Percentiles rank a stretch among this genome's conserved stretches.
These are phyloP conservation scores for Perca fluviatilis DNA, from an alignment of 2,113 vertebrate genomes.

Conservation along the genomic window DNA sequence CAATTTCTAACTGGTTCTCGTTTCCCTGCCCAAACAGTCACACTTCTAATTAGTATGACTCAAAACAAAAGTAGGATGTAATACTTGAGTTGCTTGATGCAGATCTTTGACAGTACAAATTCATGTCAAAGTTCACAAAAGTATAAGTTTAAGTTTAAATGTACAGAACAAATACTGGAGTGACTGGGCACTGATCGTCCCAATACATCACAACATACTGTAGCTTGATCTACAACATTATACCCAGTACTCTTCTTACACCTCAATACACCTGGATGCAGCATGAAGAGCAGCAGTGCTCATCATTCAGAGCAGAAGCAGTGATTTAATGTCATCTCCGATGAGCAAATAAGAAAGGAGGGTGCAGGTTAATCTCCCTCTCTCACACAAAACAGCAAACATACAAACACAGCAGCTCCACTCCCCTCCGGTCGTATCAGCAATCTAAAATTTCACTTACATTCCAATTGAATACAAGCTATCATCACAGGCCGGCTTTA, in stretches of 20 bases:
- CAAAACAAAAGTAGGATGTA: neutral
- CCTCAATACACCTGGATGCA: conserved; percentile 25
- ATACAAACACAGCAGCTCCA: conserved; percentile 29
- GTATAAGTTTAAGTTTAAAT: neutral
- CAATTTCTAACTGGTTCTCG: neutral
- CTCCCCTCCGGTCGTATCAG: conserved; percentile 72
- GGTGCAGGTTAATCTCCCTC: conserved; percentile 52
- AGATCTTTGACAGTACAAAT: neutral
- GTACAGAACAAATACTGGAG: neutral
- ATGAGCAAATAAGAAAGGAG: conserved; percentile 55
- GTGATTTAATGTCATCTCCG: conserved; percentile 63
- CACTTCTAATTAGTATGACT: neutral
- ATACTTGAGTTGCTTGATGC: neutral
- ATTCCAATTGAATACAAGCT: conserved; percentile 78
- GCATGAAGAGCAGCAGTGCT: conserved; percentile 47
- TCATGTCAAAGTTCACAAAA: neutral
- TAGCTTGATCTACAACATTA: conserved; percentile 15
- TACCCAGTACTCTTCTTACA: neutral
- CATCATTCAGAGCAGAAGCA: conserved; percentile 57
- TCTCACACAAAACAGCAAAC: conserved; percentile 42
- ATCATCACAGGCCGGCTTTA: conserved; percentile 75
- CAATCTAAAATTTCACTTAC: conserved; percentile 80
- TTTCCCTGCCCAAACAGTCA: neutral
- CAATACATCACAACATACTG: neutral
- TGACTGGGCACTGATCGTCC: neutral